Percentiles rank a stretch among this genome's conserved stretches.
These are phyloP conservation scores for Moxostoma hubbsi DNA, from an alignment of 2,797 vertebrate species.

Conservation along the genomic window DNA sequence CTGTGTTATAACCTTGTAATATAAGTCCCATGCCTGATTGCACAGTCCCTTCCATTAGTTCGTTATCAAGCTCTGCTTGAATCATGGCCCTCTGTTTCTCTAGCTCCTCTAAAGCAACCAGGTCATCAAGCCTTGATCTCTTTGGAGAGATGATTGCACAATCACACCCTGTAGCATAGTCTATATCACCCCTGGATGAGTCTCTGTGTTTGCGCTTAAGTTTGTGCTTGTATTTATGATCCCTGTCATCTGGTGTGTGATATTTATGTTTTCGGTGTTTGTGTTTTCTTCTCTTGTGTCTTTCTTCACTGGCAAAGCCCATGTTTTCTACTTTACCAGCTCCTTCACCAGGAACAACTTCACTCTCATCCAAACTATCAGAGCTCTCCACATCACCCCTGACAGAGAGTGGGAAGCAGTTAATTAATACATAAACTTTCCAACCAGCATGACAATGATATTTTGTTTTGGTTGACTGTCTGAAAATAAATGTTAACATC, in stretches of 20 bases:
- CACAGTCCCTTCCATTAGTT: slow-evolving; percentile 85
- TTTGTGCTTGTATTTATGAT: slow-evolving; percentile 86
- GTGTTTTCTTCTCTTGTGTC: slow-evolving; percentile 89
- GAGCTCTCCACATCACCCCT: slow-evolving; percentile 77
- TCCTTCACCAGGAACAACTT: slow-evolving; percentile 78
- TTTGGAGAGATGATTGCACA: slow-evolving; percentile 79
- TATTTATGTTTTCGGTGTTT: slow-evolving; percentile 90
- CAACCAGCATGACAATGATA: not conserved
- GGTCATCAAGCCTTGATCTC: slow-evolving; percentile 86
- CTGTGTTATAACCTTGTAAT: slow-evolving; percentile 96
- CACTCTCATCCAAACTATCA: slow-evolving; percentile 85
- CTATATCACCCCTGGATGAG: slow-evolving; percentile 56
- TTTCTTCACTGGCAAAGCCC: slow-evolving; percentile 61
- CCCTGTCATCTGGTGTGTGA: slow-evolving; percentile 84
- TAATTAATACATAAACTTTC: not conserved
- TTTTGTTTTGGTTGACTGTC: not conserved
- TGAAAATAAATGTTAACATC: not conserved
- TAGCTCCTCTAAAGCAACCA: slow-evolving; percentile 87
- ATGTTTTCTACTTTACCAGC: slow-evolving; percentile 50
- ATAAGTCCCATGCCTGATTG: slow-evolving; percentile 99
- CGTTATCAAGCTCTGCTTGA: slow-evolving; percentile 89
- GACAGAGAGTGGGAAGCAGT: not conserved
- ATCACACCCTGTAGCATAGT: slow-evolving; percentile 64
- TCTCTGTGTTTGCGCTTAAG: slow-evolving; percentile 87
- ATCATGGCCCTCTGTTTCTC: slow-evolving; percentile 89